Evolutionary conservation across 2,113 vertebrate species (phyloP).

Genomic region (Sapayoa aenigma): DNA sequence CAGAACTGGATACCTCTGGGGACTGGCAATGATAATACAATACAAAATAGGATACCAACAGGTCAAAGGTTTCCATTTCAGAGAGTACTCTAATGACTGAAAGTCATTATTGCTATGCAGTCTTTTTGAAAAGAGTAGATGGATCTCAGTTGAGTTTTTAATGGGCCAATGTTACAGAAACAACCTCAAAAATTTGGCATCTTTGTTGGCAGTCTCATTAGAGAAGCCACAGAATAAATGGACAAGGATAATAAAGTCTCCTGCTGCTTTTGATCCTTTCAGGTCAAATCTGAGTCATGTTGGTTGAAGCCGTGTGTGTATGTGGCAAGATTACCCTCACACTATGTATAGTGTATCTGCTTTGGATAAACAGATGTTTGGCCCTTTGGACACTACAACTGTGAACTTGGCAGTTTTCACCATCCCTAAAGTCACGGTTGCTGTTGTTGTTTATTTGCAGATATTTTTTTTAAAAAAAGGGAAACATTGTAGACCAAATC

Average conservation of each 20-base stretch:
- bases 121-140: constrained; percentile 64
- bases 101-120: constrained; percentile 68
- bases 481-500: background rate
- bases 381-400: constrained; percentile 23
- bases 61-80: constrained; percentile 70
- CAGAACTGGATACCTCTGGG: constrained; percentile 65
- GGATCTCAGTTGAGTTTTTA: constrained; percentile 66
- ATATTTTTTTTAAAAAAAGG: constrained; percentile 21
- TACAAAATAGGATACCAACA: constrained; percentile 67
- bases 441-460: constrained; percentile 25
- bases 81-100: constrained; percentile 65
- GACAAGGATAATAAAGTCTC: constrained; percentile 63
- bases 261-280: constrained; percentile 59
- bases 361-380: constrained; percentile 37
- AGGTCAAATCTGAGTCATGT: constrained; percentile 43
- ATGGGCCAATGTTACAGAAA: constrained; percentile 64
- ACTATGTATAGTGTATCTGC: background rate
- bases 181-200: constrained; percentile 71
- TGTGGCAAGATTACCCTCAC: constrained; percentile 28
- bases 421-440: constrained; percentile 4
- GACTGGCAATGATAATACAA: constrained; percentile 66
- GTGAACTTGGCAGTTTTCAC: background rate
- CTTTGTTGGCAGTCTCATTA: constrained; percentile 70
- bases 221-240: constrained; percentile 69
- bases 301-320: constrained; percentile 17